Base-by-base conservation (phyloP, 2,797 vertebrate species). In the Microcaecilia unicolor region DNA sequence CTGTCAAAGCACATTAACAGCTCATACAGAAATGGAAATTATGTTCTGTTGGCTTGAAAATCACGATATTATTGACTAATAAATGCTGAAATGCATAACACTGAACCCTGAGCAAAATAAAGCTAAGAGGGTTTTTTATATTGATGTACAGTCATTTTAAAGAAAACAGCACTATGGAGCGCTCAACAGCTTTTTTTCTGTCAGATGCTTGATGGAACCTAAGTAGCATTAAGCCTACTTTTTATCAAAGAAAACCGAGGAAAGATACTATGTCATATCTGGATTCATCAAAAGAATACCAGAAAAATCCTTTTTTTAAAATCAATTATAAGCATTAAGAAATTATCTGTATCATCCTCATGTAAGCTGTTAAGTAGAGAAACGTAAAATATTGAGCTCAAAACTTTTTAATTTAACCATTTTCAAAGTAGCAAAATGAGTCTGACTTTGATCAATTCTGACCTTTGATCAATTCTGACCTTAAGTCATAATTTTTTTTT, bases 1-100 rank as follows among this genome's bases (percentile, higher is more conserved):
- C 54, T 81, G 88, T 93, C 88, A 82, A 91, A 91, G 88, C 55
- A 74, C 80, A 89, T 89, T 84, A 91, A 78, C 48, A 47, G 57
- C 72, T 79, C 74, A 81, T 81, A 80, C 50, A 80, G 36, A 58
- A n/a, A 70, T 6, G 48, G 51, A 62, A 78, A 74, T 14, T 61
- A 62, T 74, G 77, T 74, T 67, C 59, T 68, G 72, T 67, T 63
- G 69, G n/a, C 69, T 48, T 57, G 71, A 52, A 64, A 72, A 86
- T 77, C 67, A 73, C 46, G 56, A 59, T 37, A 61, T 57, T 82
- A 80, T 80, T 62, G 74, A 82, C 72, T 47, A 41, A 55, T 62
- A 74, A 56, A 76, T 57, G 55, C 58, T 52, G 54, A 70, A 73
- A 74, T 40, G 56, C 38, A 31, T 61, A 72, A 60, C 54, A 53